These are phyloP conservation scores for Malurus leucopterus DNA, from an alignment of 2,797 vertebrate genomes.

Conservation along the genomic window DNA sequence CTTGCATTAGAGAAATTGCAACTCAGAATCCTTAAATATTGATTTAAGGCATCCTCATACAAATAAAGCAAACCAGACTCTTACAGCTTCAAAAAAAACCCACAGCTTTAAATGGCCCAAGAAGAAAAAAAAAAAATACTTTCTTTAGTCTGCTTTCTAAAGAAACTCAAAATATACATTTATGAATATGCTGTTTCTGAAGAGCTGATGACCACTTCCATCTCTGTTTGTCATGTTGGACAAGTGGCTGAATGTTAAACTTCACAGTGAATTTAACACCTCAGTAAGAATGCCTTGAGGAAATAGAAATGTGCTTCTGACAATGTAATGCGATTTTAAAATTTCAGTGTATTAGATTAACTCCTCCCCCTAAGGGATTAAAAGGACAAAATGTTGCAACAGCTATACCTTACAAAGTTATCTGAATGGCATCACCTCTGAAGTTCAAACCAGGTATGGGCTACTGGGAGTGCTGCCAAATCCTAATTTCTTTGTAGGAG, in stretches of 20 bases:
- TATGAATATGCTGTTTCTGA: neutral
- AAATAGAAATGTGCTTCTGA: neutral
- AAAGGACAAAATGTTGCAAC: neutral
- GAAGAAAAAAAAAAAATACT: neutral
- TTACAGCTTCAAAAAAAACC: neutral
- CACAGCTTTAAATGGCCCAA: neutral
- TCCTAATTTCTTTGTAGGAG: neutral
- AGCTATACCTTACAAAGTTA: neutral
- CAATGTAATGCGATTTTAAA: slow-evolving; percentile 15
- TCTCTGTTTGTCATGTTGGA: neutral
- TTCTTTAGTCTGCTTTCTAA: neutral
- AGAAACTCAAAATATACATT: neutral
- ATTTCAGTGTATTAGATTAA: slow-evolving; percentile 15
- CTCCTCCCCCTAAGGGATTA: neutral
- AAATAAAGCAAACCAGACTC: neutral
- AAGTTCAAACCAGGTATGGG: neutral
- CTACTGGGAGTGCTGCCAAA: neutral
- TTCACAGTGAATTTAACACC: slow-evolving; percentile 25
- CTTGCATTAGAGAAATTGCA: neutral
- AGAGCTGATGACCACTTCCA: neutral
- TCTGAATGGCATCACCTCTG: neutral
- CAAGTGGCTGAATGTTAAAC: slow-evolving; percentile 12
- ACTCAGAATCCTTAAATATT: neutral
- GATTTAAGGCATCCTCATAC: neutral
- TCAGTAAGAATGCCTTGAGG: slow-evolving; percentile 5